Evolutionary conservation across 2,797 vertebrate species (phyloP), one percentile per base, ranked within the genome.

Genomic region (Phyllotis vaccarum): DNA sequence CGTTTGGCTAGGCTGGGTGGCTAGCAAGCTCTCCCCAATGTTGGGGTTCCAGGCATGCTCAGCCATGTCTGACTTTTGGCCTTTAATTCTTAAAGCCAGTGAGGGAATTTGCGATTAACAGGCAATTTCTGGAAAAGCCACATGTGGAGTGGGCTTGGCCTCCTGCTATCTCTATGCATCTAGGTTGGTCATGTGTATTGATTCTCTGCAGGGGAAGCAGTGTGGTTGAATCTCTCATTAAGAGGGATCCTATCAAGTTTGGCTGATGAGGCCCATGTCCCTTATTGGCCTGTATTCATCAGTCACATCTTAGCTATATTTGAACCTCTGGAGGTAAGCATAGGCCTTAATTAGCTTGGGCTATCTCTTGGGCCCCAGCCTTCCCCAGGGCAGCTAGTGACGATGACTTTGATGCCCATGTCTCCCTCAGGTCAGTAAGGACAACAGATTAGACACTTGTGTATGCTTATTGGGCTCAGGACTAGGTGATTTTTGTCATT

Each of bases 391-490:
- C 64, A 29, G 27, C 43, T 27, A 22, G 81, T 13, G 37, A 14
- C 19, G 87, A 54, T 24, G 87, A 60, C 27, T 43, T 22, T 19
- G 31, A 5, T 24, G 1, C 14, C 78, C 3, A 0, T 7, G 34
- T 34, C 22, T 64, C 66, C 3, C 34, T 14, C 34, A 19, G 46
- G 62, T 27, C 78, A 8, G 0, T 8, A 49, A 80, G 68, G 58
- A 24, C 49, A 0, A 24, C 13, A 22, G 3, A 0, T 54, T 11
- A 4, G 31, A 21, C 1, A 0, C 34, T 74, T 0, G 0, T 11
- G 34, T 40, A 40, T 52, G 60, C 31, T 34, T 22, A 2, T 21
- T 10, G 29, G 4, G 3, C 3, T 52, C 49, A 5, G 43, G 74
- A 70, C 17, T 13, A 8, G 70, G 70, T n/a, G 76, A 34, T 31